Percentiles rank a stretch among this genome's conserved stretches.
phyloP scores from a whole-genome alignment of 2,113 vertebrate genomes.

The Aix galericulata region DNA sequence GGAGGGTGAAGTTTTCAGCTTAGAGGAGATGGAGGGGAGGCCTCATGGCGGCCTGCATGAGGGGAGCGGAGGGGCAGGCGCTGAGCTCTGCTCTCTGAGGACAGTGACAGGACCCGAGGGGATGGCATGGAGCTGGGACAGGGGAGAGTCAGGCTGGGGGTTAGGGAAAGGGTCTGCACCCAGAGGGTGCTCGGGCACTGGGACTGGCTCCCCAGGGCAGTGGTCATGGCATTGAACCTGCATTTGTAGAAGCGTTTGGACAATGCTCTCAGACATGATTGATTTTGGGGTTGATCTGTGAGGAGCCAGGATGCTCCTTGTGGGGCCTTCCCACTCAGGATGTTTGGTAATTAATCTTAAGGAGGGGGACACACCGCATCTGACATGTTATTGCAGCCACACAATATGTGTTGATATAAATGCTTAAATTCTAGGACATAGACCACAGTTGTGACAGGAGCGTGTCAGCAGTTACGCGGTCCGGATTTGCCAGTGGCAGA shows the following conservation, averaged over 20 bases:
- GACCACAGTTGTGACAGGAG: background rate
- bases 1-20: background rate
- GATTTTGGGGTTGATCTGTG: background rate
- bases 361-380: background rate
- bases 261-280: background rate
- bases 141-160: background rate
- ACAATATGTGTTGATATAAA: background rate
- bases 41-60: background rate
- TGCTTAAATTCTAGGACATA: background rate
- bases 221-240: no score
- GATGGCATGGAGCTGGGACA: background rate
- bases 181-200: background rate
- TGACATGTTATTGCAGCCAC: background rate
- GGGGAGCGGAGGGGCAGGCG: background rate
- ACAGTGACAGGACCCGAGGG: background rate
- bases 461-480: background rate
- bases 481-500: background rate
- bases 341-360: background rate
- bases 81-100: background rate
- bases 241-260: background rate
- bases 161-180: background rate
- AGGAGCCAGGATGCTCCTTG: background rate
- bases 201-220: background rate
- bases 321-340: background rate
- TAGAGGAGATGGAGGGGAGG: background rate